Evolutionary conservation across 1,140 invertebrate species (phyloP), one percentile per base, ranked within the genome.

Genomic region (Adelges cooleyi): DNA sequence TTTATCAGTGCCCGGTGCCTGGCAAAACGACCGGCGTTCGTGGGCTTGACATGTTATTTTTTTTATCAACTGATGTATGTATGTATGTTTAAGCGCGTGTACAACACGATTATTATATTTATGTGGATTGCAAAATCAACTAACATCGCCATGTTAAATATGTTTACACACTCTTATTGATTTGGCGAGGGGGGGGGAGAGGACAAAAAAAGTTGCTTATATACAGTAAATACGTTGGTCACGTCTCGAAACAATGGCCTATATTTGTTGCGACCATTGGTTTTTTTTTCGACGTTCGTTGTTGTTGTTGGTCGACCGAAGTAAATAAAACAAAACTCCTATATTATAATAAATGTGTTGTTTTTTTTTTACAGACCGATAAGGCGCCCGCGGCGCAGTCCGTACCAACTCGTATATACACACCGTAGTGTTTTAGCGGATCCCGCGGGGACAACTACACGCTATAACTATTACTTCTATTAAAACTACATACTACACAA

Each of bases 331-430:
- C 23, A 48, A 46, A 59, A n/a, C n/a, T n/a, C n/a, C n/a, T n/a
- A n/a, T 23, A 42, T 42, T 48, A 20, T 33, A 62, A 25, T 27
- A 36, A 44, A 62, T 48, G 15, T 62, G 56, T 62, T 44, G 3
- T 44, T 44, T 44, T 17, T 62, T 62, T 62, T 62, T 62, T 62
- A 48, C 56, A 62, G 56, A 48, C 56, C 56, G 56, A 62, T 62
- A 62, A 62, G 42, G 40, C 56, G 42, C 56, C 56, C 18, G 56
- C 23, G 40, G 40, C 54, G 40, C n/a, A 59, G 54, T 48, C 42
- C 56, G 25, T 46, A 48, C 56, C 56, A 42, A 18, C 56, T 33
- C 11, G 29, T 33, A 33, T 33, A 6, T 6, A 6, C 5, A 5
- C 5, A 33, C 29, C 11, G 5, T 33, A 33, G 29, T 33, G 29